These are phyloP conservation scores for Catamblyrhynchus diadema DNA, from an alignment of 2,797 vertebrate species.

Conservation along the genomic window DNA sequence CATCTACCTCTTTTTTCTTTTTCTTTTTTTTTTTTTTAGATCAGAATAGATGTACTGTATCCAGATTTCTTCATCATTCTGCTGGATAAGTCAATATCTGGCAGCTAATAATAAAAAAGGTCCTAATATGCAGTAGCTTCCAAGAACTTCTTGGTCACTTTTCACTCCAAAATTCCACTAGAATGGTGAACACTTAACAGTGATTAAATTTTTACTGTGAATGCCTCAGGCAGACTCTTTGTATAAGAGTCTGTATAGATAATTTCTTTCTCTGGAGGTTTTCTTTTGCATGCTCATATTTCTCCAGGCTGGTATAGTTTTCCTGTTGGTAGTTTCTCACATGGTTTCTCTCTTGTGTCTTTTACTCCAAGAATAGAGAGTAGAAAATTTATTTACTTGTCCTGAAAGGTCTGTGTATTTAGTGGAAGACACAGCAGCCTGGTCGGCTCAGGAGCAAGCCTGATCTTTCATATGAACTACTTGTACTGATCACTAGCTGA, in stretches of 20 bases:
- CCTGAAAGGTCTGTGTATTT: background rate
- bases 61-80: background rate
- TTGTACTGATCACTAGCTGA: background rate
- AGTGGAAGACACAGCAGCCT: background rate
- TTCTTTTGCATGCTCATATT: background rate
- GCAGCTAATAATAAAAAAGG: background rate
- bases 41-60: background rate
- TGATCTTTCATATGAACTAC: background rate
- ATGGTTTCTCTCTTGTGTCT: background rate
- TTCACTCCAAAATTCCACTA: background rate
- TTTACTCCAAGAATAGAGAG: background rate
- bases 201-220: background rate
- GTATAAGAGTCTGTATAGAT: background rate
- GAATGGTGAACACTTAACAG: background rate
- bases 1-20: background rate
- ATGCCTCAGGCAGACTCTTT: background rate
- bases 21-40: background rate
- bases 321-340: background rate
- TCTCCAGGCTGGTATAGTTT: background rate
- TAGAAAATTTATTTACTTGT: background rate
- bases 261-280: background rate
- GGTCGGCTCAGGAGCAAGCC: background rate
- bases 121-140: background rate
- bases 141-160: background rate
- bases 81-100: background rate